Conservation (phyloP, 2,113 vertebrate genomes). For the Antennarius striatus region DNA sequence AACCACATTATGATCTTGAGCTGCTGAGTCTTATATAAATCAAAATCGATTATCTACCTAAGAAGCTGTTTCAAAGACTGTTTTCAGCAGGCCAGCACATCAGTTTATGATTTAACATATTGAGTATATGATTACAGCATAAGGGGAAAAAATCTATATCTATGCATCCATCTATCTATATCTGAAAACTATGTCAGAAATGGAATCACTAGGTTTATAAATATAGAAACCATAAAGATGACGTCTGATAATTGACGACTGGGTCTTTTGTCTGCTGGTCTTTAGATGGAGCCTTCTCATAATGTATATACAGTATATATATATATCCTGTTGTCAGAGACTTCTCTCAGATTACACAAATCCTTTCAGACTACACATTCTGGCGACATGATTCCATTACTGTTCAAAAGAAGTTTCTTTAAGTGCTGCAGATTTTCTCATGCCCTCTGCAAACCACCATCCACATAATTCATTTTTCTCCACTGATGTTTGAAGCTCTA, state of each 20-base stretch:
- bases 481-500: slow-evolving; percentile 70
- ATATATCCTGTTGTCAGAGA: slow-evolving; percentile 14
- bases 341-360: slow-evolving; percentile 31
- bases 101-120: neutral
- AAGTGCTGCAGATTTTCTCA: slow-evolving; percentile 60
- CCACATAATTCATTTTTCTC: slow-evolving; percentile 42
- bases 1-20: neutral
- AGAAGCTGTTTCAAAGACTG: neutral
- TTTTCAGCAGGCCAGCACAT: neutral
- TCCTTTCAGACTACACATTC: slow-evolving; percentile 71
- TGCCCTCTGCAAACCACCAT: slow-evolving; percentile 52
- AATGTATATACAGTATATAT: no score
- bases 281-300: neutral
- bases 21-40: neutral
- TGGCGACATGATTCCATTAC: slow-evolving; percentile 79
- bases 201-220: no score
- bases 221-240: no score
- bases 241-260: neutral
- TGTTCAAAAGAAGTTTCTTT: slow-evolving; percentile 82
- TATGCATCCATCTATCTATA: no score
- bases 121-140: neutral
- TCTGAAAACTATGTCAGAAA: no score
- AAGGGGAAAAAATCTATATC: no score
- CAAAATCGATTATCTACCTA: neutral
- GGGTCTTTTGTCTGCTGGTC: slow-evolving; percentile 12